These are phyloP conservation scores for Helleia helle DNA, from an alignment of 2,888 invertebrate genomes.

Conservation along the genomic window DNA sequence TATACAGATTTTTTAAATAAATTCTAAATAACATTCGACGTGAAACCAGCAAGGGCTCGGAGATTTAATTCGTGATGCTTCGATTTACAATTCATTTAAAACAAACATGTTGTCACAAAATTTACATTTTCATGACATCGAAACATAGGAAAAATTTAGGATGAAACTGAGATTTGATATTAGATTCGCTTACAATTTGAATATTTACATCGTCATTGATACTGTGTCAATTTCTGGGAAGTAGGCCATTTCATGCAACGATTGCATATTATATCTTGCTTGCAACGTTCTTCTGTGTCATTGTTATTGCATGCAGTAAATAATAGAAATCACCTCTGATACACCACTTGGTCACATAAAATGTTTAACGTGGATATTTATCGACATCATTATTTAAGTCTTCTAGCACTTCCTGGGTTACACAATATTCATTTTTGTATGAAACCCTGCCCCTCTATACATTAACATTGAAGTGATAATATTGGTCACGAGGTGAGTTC, in stretches of 20 bases:
- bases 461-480: conserved; percentile 16
- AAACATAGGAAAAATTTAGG: background rate
- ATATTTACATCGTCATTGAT: no score
- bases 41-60: conserved; percentile 57
- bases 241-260: conserved; percentile 4
- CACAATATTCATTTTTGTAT: conserved; percentile 58
- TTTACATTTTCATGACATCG: background rate
- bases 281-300: conserved; percentile 38
- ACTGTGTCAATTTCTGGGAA: no score
- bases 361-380: conserved; percentile 54
- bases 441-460: conserved; percentile 22
- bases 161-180: background rate
- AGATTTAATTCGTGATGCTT: conserved; percentile 38
- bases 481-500: conserved; percentile 62
- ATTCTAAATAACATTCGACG: conserved; percentile 33
- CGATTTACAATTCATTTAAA: conserved; percentile 57
- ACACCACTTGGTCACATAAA: conserved; percentile 51
- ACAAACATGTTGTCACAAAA: conserved; percentile 34
- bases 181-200: no score
- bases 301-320: conserved; percentile 47
- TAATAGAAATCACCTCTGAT: conserved; percentile 60
- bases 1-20: conserved; percentile 55
- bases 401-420: conserved; percentile 80
- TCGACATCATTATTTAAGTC: conserved; percentile 50
- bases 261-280: conserved; percentile 30